Percentiles rank a stretch among this genome's conserved stretches.
phyloP scores from a whole-genome alignment of 2,113 vertebrate genomes.

The Sinocyclocheilus anophthalmus region DNA sequence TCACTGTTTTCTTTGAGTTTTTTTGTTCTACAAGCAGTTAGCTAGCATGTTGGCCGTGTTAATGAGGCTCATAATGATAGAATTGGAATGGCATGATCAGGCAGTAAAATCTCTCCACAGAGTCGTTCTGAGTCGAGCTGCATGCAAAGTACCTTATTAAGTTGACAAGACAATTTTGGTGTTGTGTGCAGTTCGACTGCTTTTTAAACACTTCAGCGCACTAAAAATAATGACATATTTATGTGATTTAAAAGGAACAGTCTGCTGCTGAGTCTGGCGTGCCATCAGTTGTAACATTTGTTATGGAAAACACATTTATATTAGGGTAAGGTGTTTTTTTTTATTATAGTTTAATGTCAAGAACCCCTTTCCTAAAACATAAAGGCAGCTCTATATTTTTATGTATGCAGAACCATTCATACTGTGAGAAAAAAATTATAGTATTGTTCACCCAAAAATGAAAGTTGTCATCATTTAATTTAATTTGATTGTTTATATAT shows the following conservation, averaged over 20 bases:
- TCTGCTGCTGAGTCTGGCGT: neutral
- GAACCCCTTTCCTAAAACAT: neutral
- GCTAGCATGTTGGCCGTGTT: neutral
- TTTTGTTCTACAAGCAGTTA: neutral
- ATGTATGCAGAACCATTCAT: neutral
- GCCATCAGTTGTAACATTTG: neutral
- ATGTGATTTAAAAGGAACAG: conserved; percentile 26
- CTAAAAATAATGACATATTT: conserved; percentile 30
- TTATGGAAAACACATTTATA: neutral
- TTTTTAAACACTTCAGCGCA: conserved; percentile 42
- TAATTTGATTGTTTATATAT: no score
- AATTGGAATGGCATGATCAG: conserved; percentile 10
- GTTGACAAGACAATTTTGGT: conserved; percentile 36
- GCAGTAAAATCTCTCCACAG: conserved; percentile 4
- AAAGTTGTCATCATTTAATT: no score
- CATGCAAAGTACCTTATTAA: conserved; percentile 54
- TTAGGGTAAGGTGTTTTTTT: neutral
- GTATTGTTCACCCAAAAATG: neutral
- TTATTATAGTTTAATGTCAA: neutral
- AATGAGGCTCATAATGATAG: conserved; percentile 24
- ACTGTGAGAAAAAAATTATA: neutral
- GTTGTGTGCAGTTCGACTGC: conserved; percentile 41
- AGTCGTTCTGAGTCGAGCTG: conserved; percentile 15
- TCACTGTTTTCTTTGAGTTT: neutral
- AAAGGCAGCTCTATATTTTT: neutral